These are phyloP conservation scores for Myodes glareolus DNA, from an alignment of 2,113 vertebrate genomes.

Conservation along the genomic window DNA sequence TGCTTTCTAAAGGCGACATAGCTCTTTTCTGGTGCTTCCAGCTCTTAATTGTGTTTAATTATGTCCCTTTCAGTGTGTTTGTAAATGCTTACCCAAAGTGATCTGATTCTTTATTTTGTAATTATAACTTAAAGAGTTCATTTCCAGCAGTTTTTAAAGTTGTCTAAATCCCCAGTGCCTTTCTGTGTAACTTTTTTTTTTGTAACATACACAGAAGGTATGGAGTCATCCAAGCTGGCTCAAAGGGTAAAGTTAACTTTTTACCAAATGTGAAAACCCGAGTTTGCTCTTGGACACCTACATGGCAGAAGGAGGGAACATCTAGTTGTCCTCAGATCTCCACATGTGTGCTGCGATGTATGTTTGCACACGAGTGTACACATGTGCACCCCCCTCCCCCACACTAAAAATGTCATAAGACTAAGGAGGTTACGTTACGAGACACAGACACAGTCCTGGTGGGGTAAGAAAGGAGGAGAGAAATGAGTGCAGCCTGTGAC, in stretches of 20 bases:
- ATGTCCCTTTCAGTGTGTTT: background rate
- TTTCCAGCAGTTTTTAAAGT: background rate
- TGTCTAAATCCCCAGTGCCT: background rate
- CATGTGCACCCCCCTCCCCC: too few species aligned
- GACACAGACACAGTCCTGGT: background rate
- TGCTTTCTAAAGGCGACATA: background rate
- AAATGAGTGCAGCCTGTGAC: background rate
- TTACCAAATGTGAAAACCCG: too few species aligned
- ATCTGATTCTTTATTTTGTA: background rate
- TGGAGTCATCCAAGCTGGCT: background rate
- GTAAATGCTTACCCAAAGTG: background rate
- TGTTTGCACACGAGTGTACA: background rate
- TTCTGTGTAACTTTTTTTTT: background rate
- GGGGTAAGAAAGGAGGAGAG: too few species aligned
- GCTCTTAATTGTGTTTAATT: conserved; percentile 8
- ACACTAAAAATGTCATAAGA: background rate
- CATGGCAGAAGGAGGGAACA: background rate
- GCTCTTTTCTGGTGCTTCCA: background rate
- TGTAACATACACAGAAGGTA: background rate
- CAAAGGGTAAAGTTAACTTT: background rate
- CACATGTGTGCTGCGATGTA: background rate
- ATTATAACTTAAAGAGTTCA: background rate
- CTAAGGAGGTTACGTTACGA: background rate
- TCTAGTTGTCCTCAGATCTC: background rate
- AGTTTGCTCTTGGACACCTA: background rate